These are phyloP conservation scores for Siderastrea siderea DNA, from an alignment of 92 coral and sea anemone species.

Conservation along the genomic window DNA sequence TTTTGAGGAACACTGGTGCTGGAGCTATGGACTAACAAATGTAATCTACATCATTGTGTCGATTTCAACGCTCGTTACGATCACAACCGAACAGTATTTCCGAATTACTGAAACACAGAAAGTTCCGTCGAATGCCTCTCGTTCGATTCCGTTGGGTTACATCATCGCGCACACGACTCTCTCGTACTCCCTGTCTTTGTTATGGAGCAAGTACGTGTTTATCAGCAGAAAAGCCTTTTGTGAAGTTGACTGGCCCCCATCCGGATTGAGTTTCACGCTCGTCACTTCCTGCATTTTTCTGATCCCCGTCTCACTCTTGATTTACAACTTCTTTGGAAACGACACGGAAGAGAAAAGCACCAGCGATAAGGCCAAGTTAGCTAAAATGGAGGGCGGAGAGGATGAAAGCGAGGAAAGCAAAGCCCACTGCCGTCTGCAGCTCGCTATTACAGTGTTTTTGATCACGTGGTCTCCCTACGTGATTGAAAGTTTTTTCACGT, in stretches of 20 bases:
- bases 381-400: constrained; percentile 35
- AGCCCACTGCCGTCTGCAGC: constrained; percentile 89
- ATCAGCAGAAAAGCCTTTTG: constrained; percentile 98
- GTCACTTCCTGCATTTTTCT: constrained; percentile 83
- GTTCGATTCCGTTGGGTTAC: constrained; percentile 87
- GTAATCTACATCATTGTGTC: constrained; percentile 98
- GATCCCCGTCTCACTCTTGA: constrained; percentile 85
- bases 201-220: constrained; percentile 98
- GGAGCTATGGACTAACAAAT: constrained; percentile 94
- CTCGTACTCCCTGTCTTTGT: constrained; percentile 92
- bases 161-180: constrained; percentile 97
- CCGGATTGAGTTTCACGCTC: constrained; percentile 83
- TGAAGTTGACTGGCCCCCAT: constrained; percentile 96
- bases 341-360: constrained; percentile 55
- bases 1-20: constrained; percentile 99
- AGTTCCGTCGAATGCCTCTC: constrained; percentile 49
- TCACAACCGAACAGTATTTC: constrained; percentile 92
- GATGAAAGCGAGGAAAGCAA: constrained; percentile 53
- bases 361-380: constrained; percentile 33
- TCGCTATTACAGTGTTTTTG: constrained; percentile 87
- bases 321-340: constrained; percentile 83
- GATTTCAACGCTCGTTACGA: constrained; percentile 95
- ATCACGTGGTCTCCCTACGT: constrained; percentile 96
- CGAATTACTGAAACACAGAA: constrained; percentile 65
- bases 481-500: constrained; percentile 91